These are phyloP conservation scores for Agelas oroides DNA, from an alignment of 37 sponge, comb jelly and placozoan species.

Conservation along the genomic window DNA sequence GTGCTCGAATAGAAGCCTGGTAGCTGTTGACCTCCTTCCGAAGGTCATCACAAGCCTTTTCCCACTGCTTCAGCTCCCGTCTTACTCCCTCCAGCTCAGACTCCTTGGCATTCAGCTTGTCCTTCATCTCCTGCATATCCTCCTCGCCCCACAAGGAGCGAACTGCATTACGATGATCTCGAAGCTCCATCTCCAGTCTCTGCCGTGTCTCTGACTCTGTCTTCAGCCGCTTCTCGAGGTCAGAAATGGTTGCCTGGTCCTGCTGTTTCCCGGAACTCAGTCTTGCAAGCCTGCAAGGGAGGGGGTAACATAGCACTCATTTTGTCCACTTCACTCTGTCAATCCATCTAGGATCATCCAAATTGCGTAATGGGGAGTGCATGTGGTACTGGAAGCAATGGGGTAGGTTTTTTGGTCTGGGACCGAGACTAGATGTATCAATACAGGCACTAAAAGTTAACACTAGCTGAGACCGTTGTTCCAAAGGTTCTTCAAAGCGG, in stretches of 20 bases:
- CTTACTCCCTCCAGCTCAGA: slow-evolving; percentile 21
- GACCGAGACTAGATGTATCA: too few relatives aligned
- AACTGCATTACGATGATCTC: slow-evolving; percentile 38
- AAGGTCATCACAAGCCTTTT: neutral
- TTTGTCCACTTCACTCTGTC: too few relatives aligned
- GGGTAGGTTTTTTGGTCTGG: too few relatives aligned
- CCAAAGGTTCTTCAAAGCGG: too few relatives aligned
- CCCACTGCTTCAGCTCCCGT: slow-evolving; percentile 22
- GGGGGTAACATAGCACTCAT: too few relatives aligned
- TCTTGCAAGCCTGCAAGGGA: slow-evolving; percentile 28
- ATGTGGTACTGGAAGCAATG: too few relatives aligned
- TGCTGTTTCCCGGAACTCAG: slow-evolving; percentile 33
- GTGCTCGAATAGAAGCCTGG: neutral
- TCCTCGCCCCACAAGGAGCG: slow-evolving; percentile 51
- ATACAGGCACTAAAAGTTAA: too few relatives aligned
- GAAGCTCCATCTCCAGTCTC: slow-evolving; percentile 55
- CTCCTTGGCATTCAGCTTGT: slow-evolving; percentile 37
- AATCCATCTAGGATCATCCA: too few relatives aligned
- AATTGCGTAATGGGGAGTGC: too few relatives aligned
- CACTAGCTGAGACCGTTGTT: too few relatives aligned
- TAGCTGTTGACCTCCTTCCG: slow-evolving; percentile 25
- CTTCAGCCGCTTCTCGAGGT: slow-evolving; percentile 57
- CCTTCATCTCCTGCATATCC: slow-evolving; percentile 58
- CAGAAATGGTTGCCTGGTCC: slow-evolving; percentile 41
- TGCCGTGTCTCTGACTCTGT: slow-evolving; percentile 9